These are phyloP conservation scores for Oikopleura albicans DNA, from an alignment of 23 tunicate species.

Conservation along the genomic window DNA sequence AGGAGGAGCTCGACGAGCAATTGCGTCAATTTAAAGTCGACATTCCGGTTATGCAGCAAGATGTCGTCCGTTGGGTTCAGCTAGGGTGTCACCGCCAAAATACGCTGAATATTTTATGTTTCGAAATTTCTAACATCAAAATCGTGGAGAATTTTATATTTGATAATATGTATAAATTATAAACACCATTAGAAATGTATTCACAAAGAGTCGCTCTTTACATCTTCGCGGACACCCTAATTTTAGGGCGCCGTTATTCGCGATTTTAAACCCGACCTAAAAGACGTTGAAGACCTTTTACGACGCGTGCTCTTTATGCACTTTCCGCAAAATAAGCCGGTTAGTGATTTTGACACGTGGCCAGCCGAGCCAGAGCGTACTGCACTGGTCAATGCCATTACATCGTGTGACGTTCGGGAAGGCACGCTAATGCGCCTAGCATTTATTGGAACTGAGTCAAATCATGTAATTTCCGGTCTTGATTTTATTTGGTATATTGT, in stretches of 20 bases:
- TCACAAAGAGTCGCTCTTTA: too few species aligned
- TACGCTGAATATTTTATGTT: too few species aligned
- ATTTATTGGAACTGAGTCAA: not conserved
- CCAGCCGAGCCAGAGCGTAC: not conserved
- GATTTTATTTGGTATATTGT: not conserved
- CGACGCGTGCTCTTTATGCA: not conserved
- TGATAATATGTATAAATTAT: too few species aligned
- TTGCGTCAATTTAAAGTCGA: not conserved
- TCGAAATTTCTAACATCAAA: too few species aligned
- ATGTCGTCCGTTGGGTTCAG: not conserved
- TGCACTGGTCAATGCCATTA: not conserved
- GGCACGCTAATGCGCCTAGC: not conserved
- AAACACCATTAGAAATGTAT: too few species aligned
- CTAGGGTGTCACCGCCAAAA: too few species aligned
- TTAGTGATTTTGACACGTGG: not conserved
- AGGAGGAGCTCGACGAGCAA: not conserved
- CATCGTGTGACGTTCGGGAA: not conserved
- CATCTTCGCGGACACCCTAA: too few species aligned
- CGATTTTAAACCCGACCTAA: not conserved
- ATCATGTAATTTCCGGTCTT: not conserved
- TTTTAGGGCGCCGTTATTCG: not conserved
- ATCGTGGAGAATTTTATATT: too few species aligned
- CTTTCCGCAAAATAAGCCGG: not conserved
- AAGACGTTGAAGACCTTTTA: not conserved
- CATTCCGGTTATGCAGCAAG: not conserved